Evolutionary conservation across 2,113 vertebrate species (phyloP), one percentile per base, ranked within the genome.

Genomic region (Prietella phreatophila): DNA sequence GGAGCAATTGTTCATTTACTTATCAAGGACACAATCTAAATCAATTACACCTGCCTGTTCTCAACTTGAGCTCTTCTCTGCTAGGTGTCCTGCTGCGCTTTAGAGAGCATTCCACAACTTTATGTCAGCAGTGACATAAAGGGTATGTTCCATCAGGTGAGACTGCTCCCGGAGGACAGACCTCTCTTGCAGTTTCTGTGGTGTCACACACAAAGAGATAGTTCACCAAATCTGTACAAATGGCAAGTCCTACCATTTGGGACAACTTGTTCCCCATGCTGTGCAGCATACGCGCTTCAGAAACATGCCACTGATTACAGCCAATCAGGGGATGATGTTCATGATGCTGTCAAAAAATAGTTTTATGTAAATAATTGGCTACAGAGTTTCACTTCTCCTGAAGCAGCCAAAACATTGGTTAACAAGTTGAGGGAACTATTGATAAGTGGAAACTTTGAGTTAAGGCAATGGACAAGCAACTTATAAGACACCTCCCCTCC

Each of bases 131-230:
- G 84, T 5, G 65, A 91, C 22, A 76, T 88, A 0, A 65, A 90
- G 11, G 30, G 56, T 0, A 90, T 91, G 89, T 90, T 90, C n/a
- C 85, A 90, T 58, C 87, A 91, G 33, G 50, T 90, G 13, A 47
- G 58, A 6, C 65, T 91, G 9, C 85, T 89, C 17, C 84, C 71
- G 6, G 17, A 73, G 0, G 83, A 91, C 67, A 47, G 33, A 50
- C 87, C 92, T 0, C 14, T 91, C 0, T 50, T 91, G 0, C 4
- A 60, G 0, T 91, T 93, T 81, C 17, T 91, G 1, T 91, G 90
- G 86, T 11, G 53, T 20, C 60, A 91, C 3, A 76, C 87, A 79
- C 11, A 86, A 30, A 39, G 61, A n/a, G 15, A 55, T 9, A 27
- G 9, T 1, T 27, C 60, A 2, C 42, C 71, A 27, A 22, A 8